Evolutionary conservation across 2,797 vertebrate genomes (phyloP).

Genomic region (Lacerta agilis): DNA sequence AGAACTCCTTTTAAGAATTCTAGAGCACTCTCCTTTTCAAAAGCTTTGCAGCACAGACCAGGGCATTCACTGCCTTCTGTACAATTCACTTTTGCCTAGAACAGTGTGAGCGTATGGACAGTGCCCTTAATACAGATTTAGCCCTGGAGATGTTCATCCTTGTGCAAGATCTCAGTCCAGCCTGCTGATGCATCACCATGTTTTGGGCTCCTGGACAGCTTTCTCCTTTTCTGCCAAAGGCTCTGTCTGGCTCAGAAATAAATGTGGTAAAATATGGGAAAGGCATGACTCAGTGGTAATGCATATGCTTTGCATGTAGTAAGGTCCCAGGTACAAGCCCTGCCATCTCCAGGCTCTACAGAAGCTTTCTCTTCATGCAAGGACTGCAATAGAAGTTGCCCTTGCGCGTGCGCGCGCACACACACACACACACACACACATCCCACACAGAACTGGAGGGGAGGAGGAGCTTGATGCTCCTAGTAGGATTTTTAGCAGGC

Average conservation of each 20-base stretch:
- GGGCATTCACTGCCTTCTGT: neutral
- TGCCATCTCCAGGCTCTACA: neutral
- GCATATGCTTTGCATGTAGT: neutral
- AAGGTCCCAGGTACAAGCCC: neutral
- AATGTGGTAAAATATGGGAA: neutral
- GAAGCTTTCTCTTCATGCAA: neutral
- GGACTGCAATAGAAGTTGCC: neutral
- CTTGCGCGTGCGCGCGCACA: neutral
- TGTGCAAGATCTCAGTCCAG: neutral
- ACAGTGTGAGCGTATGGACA: neutral
- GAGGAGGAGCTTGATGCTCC: rapidly evolving
- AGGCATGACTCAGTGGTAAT: neutral
- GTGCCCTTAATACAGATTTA: neutral
- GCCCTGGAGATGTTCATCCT: neutral
- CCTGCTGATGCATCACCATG: neutral
- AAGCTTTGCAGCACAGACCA: neutral
- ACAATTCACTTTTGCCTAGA: neutral
- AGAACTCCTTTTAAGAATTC: neutral
- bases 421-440: too few species aligned
- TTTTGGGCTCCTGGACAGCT: neutral
- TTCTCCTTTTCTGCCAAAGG: neutral
- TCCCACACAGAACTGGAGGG: neutral
- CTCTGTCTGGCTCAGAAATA: neutral
- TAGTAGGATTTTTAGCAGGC: neutral
- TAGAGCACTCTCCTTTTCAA: neutral